Percentiles rank a stretch among this genome's conserved stretches.
These are phyloP conservation scores for Odobenus rosmarus DNA, from an alignment of 2,113 vertebrate genomes.

Conservation along the genomic window DNA sequence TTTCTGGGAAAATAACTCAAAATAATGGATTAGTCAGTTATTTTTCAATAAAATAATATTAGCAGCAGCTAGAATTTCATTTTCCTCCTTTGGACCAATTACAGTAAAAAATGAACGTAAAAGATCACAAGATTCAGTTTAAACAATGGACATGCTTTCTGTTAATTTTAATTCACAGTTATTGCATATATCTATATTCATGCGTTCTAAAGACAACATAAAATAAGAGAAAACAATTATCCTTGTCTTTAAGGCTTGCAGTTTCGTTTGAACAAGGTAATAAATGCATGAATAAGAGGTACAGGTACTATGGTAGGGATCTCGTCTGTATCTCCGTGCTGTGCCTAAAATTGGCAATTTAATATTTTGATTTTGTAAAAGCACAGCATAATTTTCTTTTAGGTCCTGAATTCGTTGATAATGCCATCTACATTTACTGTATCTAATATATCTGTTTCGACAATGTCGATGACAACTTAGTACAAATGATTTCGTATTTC, in stretches of 20 bases:
- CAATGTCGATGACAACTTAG: neutral
- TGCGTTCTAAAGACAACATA: neutral
- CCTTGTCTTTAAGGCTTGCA: neutral
- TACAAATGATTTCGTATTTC: neutral
- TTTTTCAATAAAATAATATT: neutral
- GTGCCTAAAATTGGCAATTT: neutral
- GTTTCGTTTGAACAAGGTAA: neutral
- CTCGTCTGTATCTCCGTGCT: neutral
- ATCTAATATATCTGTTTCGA: neutral
- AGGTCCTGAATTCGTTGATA: neutral
- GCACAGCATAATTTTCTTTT: neutral
- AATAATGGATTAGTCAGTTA: neutral
- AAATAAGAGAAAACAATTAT: neutral
- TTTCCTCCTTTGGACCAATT: neutral
- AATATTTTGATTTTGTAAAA: slow-evolving; percentile 4
- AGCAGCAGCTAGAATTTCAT: neutral
- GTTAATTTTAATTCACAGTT: neutral
- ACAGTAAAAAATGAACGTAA: neutral
- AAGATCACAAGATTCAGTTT: neutral
- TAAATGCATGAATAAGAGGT: neutral
- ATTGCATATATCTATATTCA: neutral
- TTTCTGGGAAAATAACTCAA: neutral
- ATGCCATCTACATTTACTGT: neutral
- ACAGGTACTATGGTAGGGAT: neutral
- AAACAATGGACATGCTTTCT: neutral